Evolutionary conservation across 2,888 invertebrate genomes (phyloP).

Genomic region (Cotesia congregata): DNA sequence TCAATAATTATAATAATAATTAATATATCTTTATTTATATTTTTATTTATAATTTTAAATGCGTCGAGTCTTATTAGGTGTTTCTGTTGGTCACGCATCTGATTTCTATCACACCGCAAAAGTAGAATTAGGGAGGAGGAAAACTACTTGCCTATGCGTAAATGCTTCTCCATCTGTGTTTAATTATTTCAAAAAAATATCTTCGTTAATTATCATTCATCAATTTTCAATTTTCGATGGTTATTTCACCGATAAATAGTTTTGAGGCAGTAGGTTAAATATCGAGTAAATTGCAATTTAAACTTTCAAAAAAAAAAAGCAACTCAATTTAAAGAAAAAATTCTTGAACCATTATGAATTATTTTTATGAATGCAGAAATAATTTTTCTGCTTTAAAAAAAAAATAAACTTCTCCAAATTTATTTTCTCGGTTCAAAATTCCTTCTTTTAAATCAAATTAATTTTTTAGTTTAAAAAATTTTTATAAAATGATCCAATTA

Average conservation of each 20-base stretch:
- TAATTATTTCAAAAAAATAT: constrained; percentile 5
- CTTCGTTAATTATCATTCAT: not conserved
- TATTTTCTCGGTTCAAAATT: too few relatives aligned
- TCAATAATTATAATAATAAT: not conserved
- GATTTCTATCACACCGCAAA: constrained; percentile 55
- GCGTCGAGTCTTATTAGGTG: not conserved
- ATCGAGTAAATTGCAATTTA: not conserved
- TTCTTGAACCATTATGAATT: too few relatives aligned
- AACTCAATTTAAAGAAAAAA: too few relatives aligned
- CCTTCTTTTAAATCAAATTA: too few relatives aligned
- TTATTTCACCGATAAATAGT: not conserved
- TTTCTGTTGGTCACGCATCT: constrained; percentile 38
- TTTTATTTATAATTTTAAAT: not conserved
- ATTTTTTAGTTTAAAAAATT: too few relatives aligned
- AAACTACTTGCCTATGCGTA: constrained; percentile 57
- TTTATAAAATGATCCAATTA: too few relatives aligned
- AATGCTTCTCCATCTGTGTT: constrained; percentile 35
- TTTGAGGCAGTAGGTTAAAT: not conserved
- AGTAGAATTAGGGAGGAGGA: constrained; percentile 58
- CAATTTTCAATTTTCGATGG: constrained; percentile 7
- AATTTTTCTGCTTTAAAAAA: too few relatives aligned
- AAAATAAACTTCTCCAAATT: too few relatives aligned
- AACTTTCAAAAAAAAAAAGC: too few relatives aligned
- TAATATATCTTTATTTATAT: not conserved
- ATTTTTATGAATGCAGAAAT: too few relatives aligned